Percentiles rank a stretch among this genome's conserved stretches.
Evolutionary conservation across 30 jellyfish, hydroid and myxozoan species (phyloP).

Genomic region (Pelagia noctiluca): DNA sequence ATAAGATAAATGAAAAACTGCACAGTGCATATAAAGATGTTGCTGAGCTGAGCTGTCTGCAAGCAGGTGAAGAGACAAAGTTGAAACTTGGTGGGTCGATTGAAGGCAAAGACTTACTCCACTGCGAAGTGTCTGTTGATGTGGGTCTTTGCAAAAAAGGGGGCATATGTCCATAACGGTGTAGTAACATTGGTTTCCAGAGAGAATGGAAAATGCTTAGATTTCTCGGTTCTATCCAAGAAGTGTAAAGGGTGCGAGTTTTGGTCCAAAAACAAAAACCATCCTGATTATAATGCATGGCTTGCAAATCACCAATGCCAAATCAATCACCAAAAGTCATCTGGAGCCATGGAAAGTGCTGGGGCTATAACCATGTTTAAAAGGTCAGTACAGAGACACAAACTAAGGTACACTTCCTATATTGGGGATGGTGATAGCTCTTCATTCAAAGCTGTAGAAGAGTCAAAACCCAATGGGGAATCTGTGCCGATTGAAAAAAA

Average conservation of each 20-base stretch:
- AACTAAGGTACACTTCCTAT: constrained; percentile 17
- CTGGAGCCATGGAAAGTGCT: constrained; percentile 62
- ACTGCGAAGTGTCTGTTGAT: constrained; percentile 33
- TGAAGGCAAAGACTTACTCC: neutral
- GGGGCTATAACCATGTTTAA: constrained; percentile 30
- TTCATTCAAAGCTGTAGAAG: constrained; percentile 10
- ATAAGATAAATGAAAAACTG: too few relatives aligned
- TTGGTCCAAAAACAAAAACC: constrained; percentile 19
- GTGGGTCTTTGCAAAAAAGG: constrained; percentile 41
- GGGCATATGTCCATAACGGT: constrained; percentile 49
- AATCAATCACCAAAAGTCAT: constrained; percentile 19
- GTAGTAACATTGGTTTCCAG: constrained; percentile 35
- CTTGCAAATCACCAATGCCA: constrained; percentile 34
- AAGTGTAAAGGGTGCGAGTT: constrained; percentile 20
- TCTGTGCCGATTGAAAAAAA: neutral
- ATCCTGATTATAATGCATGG: constrained; percentile 40
- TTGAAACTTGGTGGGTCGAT: neutral
- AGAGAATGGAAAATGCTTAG: constrained; percentile 51
- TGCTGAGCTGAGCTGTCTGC: neutral
- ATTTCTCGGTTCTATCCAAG: constrained; percentile 9
- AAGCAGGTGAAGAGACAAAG: neutral
- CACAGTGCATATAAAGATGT: neutral
- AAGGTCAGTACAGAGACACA: constrained; percentile 8
- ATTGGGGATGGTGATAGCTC: constrained; percentile 46
- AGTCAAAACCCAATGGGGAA: constrained; percentile 10